Evolutionary conservation across 2,888 invertebrate genomes (phyloP), one percentile per base, ranked within the genome.

Genomic region (Drosophila paranaensis): DNA sequence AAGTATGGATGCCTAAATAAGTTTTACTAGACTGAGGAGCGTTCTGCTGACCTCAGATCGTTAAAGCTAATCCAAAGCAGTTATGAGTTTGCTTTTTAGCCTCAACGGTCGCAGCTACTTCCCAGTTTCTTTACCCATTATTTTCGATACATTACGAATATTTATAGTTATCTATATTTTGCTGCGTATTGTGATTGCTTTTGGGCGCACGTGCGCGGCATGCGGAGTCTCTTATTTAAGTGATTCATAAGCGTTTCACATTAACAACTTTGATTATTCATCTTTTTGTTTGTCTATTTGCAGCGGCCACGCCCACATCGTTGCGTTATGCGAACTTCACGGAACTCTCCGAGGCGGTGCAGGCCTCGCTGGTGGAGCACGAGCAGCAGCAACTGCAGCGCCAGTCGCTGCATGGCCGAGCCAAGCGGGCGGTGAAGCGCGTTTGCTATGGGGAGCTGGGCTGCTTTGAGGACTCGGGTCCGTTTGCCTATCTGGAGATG

Each of bases 361-460:
- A 82, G 20, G 89, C 85, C 51, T 88, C 91, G 0, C 39, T 91
- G 48, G 16, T 61, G 65, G 80, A 74, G 37, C 85, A 90, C 60
- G 90, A 89, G 53, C 61, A 60, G 25, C 53, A 48, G 61, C 74
- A 71, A 37, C 80, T 74, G 1, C 76, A 83, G 53, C 88, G 76
- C 0, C 75, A 63, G 39, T 71, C 70, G 51, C 65, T 35, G 14
- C 71, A 75, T 6, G 74, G 91, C 94, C 82, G 97, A 90, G 94
- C 93, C 25, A 97, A 97, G 91, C 93, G 97, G 64, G 96, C 97
- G 16, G 96, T 96, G 71, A 96, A 96, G 74, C 95, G 95, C 71
- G 96, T 97, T 2, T 98, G 98, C 91, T 98, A 98, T 91, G 96
- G 95, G 25, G 97, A 97, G 73, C 94, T 98, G 60, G 98, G 98